Conservation (phyloP, 2,113 vertebrate genomes). For the Bucco capensis region DNA sequence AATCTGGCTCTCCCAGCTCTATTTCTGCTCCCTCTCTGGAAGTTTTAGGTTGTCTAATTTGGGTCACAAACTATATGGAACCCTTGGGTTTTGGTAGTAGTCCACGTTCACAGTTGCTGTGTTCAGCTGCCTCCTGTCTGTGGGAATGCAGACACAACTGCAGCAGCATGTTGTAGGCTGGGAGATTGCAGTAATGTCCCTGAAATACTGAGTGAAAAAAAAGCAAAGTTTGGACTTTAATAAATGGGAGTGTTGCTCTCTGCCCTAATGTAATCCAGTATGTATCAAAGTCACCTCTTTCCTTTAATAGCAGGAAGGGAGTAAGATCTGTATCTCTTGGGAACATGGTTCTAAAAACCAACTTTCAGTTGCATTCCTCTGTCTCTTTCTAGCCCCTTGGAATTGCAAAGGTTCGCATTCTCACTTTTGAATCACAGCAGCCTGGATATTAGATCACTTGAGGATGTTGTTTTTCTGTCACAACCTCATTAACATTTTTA, state of each 20-base stretch:
- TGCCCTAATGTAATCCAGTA: neutral
- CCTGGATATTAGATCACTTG: neutral
- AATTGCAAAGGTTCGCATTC: neutral
- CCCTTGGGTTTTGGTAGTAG: neutral
- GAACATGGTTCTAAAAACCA: neutral
- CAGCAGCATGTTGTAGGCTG: neutral
- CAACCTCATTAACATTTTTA: neutral
- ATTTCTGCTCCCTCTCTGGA: neutral
- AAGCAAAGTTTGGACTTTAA: neutral
- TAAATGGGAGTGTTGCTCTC: neutral
- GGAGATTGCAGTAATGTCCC: neutral
- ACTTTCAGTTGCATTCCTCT: neutral
- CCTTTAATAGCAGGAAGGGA: conserved; percentile 24
- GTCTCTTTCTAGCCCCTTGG: neutral
- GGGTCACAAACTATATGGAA: neutral
- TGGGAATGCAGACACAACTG: neutral
- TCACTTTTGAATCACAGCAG: neutral
- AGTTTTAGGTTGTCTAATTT: neutral
- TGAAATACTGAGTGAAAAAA: neutral
- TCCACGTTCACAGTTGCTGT: neutral
- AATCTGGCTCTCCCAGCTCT: neutral
- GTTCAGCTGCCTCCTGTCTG: neutral
- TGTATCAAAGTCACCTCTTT: neutral
- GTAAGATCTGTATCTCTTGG: conserved; percentile 22
- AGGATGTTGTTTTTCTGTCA: neutral